Evolutionary conservation across 2,888 invertebrate genomes (phyloP).

Genomic region (Eupithecia subfuscata): DNA sequence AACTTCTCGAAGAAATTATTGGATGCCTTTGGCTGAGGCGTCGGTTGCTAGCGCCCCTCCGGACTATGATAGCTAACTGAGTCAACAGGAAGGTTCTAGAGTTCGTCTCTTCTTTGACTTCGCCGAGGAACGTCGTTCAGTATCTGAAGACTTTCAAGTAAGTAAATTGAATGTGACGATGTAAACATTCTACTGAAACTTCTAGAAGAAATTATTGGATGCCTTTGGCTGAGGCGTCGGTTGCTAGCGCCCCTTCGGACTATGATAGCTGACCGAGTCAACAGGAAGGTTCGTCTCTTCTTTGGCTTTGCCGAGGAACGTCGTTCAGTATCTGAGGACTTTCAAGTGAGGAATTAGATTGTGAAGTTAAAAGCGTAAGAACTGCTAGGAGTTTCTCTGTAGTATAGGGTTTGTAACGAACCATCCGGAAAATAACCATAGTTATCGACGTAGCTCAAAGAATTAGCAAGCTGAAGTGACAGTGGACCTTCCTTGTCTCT

Average conservation of each 20-base stretch:
- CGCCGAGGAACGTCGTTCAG: slow-evolving; percentile 94
- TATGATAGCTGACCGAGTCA: slow-evolving; percentile 74
- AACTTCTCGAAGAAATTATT: slow-evolving; percentile 71
- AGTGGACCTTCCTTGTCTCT: no score
- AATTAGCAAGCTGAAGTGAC: no score
- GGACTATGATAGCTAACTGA: slow-evolving; percentile 75
- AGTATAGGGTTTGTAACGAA: no score
- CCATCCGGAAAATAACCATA: no score
- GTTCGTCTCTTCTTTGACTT: slow-evolving; percentile 93
- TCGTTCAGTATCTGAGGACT: slow-evolving; percentile 93
- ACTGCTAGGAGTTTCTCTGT: no score
- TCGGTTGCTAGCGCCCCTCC: slow-evolving; percentile 69
- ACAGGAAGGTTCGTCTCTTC: slow-evolving; percentile 93
- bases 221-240: slow-evolving; percentile 71
- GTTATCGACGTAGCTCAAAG: no score
- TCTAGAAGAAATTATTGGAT: slow-evolving; percentile 72
- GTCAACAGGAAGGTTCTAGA: slow-evolving; percentile 92
- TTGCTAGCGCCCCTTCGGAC: slow-evolving; percentile 74
- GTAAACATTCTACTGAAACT: slow-evolving; percentile 73
- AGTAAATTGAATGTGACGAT: slow-evolving; percentile 55
- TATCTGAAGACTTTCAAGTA: slow-evolving; percentile 94
- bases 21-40: slow-evolving; percentile 74
- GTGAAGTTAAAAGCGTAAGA: slow-evolving; percentile 67
- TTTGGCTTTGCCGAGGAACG: slow-evolving; percentile 93
- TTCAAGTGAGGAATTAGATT: no score